phyloP scores from a whole-genome alignment of 2,888 invertebrate species.

The Lepidonotus clava region DNA sequence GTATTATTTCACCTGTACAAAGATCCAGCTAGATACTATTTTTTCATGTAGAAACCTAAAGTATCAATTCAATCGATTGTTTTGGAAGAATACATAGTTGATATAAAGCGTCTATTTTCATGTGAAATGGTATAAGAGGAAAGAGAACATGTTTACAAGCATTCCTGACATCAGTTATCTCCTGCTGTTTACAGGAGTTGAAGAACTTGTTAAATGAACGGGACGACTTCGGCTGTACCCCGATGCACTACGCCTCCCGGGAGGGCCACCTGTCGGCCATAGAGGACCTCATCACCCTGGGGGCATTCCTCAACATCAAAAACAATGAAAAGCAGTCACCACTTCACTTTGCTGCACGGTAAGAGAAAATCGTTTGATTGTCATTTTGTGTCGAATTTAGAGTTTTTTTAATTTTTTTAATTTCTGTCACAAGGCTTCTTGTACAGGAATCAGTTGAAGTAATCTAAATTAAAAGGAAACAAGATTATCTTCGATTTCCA shows the following conservation, averaged over 20 bases:
- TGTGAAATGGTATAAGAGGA: too few species aligned
- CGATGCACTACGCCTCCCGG: conserved; percentile 92
- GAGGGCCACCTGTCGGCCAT: conserved; percentile 88
- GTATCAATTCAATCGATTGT: too few species aligned
- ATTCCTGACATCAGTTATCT: too few species aligned
- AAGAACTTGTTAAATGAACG: conserved; percentile 85
- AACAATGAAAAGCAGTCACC: conserved; percentile 94
- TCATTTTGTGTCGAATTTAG: not conserved
- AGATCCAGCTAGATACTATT: too few species aligned
- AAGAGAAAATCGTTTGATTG: conserved; percentile 60
- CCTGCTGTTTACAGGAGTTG: conserved; percentile 6
- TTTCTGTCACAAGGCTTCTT: not conserved
- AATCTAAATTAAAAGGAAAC: too few species aligned
- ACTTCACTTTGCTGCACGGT: conserved; percentile 93
- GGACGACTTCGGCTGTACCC: conserved; percentile 91
- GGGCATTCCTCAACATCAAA: conserved; percentile 91
- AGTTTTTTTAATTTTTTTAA: not conserved
- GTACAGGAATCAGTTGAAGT: too few species aligned
- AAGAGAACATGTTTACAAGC: too few species aligned
- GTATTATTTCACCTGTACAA: too few species aligned
- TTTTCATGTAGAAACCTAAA: too few species aligned
- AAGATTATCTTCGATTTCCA: too few species aligned
- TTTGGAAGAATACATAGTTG: too few species aligned
- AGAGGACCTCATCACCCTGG: conserved; percentile 89
- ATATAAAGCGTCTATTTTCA: too few species aligned